Evolutionary conservation across 2,797 vertebrate genomes (phyloP).

Genomic region (Malurus leucopterus): DNA sequence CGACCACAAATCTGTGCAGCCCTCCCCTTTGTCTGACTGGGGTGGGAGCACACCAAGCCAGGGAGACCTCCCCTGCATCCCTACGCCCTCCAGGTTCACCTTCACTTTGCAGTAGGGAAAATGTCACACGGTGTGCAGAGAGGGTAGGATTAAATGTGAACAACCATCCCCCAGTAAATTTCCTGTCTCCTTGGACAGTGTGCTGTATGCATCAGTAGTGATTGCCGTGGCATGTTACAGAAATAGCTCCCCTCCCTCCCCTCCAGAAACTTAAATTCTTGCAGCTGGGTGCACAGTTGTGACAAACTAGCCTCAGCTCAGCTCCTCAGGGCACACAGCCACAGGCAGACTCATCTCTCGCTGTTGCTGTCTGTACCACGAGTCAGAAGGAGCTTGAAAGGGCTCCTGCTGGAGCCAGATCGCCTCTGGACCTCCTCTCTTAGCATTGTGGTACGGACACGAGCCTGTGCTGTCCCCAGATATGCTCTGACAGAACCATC

Average conservation of each 20-base stretch:
- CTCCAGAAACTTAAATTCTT: neutral
- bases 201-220: neutral
- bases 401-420: neutral
- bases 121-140: neutral
- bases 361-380: neutral
- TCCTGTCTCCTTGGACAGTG: neutral
- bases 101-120: neutral
- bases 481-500: neutral
- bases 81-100: neutral
- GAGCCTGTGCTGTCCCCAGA: neutral
- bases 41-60: neutral
- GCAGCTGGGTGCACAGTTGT: neutral
- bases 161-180: neutral
- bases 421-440: neutral
- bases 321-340: neutral
- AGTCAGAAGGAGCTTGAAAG: neutral
- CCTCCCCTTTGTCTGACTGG: neutral
- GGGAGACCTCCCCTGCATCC: neutral
- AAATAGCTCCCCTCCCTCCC: constrained; percentile 9
- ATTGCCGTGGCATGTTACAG: neutral
- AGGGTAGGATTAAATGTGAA: neutral
- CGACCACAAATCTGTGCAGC: too few relatives aligned
- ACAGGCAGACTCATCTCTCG: neutral
- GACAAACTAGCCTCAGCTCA: neutral
- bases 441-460: accelerated